Percentiles rank a stretch among this genome's conserved stretches.
Evolutionary conservation across 1,140 invertebrate genomes (phyloP).

Genomic region (Saccostrea glomerata): DNA sequence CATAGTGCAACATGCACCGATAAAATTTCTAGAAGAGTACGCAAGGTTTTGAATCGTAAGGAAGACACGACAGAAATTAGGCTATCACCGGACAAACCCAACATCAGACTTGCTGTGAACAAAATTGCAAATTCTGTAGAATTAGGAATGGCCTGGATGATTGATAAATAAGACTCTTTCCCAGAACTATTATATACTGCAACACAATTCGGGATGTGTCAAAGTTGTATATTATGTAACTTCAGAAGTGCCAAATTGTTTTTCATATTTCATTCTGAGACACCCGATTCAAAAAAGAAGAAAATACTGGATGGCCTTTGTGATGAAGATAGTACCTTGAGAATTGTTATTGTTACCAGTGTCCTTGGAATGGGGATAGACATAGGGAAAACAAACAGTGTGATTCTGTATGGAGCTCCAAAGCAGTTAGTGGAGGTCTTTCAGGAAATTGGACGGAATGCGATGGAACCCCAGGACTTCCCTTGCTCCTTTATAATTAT

Average conservation of each 20-base stretch:
- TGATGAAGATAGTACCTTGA: neutral
- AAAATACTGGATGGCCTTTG: slow-evolving; percentile 8
- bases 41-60: slow-evolving; percentile 32
- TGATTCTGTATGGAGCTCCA: slow-evolving; percentile 43
- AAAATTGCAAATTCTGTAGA: slow-evolving; percentile 30
- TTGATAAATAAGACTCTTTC: neutral
- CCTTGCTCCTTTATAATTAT: slow-evolving; percentile 12
- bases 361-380: slow-evolving; percentile 48
- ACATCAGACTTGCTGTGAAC: slow-evolving; percentile 37
- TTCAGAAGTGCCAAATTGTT: neutral
- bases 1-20: slow-evolving; percentile 21
- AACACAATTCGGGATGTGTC: slow-evolving; percentile 17
- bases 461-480: neutral
- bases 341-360: slow-evolving; percentile 37
- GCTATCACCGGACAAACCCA: slow-evolving; percentile 32
- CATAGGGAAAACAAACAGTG: neutral
- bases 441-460: slow-evolving; percentile 43
- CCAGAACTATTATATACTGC: slow-evolving; percentile 40
- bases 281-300: slow-evolving; percentile 25
- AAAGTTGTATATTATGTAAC: slow-evolving; percentile 33
- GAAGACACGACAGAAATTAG: slow-evolving; percentile 12
- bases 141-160: slow-evolving; percentile 19
- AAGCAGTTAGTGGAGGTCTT: slow-evolving; percentile 4
- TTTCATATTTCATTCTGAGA: slow-evolving; percentile 42
- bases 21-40: neutral